Base-by-base conservation (phyloP, 2,888 invertebrate species). In the Antheraea assamensis region DNA sequence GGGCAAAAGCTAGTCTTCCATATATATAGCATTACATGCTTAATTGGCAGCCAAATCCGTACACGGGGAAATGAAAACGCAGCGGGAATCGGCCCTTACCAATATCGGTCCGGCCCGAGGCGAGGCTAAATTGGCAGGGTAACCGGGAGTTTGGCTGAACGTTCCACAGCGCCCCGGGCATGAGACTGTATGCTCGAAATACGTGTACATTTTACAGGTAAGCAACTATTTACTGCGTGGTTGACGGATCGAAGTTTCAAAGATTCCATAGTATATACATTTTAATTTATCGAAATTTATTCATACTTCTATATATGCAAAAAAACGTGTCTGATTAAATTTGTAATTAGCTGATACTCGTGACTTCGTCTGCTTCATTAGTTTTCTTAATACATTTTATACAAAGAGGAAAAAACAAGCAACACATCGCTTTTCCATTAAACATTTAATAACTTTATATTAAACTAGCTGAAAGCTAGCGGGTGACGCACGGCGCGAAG, bases 91-190 rank as follows among this genome's bases (percentile, higher is more conserved):
- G 77, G 68, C 77, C 78, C 77, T 77, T 76, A 73, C 76, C 77
- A 78, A 80, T 81, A 81, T 80, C 78, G 78, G 76, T 75, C 72
- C 55, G 76, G 74, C 81, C 78, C 71, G 72, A 72, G 80, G 81
- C 81, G 73, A 75, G 73, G 75, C 55, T 79, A 81, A 81, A 82
- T 82, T 82, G 82, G 80, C 80, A 77, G 77, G 77, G 79, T 78
- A 79, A 80, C 79, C 76, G 78, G 76, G 70, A 70, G 73, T 70
- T 70, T 47, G 70, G 72, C 42, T 70, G 68, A 30, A 61, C 47
- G 72, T 61, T 72, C 68, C 31, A 27, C 19, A 55, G n/a, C 61
- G 70, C 73, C 68, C 47, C 27, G 27, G 73, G 73, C 42, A 21
- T 13, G 58, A 58, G 73, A 70, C 73, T 31, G 68, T 35, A 8